Evolutionary conservation across 92 coral and sea anemone genomes (phyloP).

Genomic region (Zoanthus sociatus): DNA sequence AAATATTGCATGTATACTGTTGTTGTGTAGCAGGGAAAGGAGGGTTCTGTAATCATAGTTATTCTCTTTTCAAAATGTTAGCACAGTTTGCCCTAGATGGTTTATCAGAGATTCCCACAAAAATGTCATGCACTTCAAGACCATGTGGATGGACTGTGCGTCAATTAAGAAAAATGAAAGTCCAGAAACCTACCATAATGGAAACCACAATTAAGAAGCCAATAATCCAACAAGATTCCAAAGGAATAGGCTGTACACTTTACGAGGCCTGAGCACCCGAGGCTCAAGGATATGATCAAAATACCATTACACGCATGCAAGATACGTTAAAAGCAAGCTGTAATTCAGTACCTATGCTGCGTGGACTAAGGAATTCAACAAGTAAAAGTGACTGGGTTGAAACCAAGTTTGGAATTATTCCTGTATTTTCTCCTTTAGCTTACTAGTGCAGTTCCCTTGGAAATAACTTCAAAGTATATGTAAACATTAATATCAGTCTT

Average conservation of each 20-base stretch:
- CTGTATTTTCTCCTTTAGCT: conserved; percentile 63
- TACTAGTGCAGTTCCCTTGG: conserved; percentile 67
- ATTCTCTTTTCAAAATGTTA: conserved; percentile 65
- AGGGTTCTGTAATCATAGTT: conserved; percentile 69
- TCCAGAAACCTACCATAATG: conserved; percentile 60
- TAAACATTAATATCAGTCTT: conserved; percentile 53
- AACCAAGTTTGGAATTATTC: conserved; percentile 71
- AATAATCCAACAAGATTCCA: conserved; percentile 21
- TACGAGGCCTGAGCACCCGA: conserved; percentile 58
- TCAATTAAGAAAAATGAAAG: conserved; percentile 40
- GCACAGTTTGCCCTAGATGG: conserved; percentile 70
- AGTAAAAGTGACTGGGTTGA: conserved; percentile 60
- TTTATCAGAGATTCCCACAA: conserved; percentile 46
- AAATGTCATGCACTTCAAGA: conserved; percentile 71
- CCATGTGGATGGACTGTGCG: conserved; percentile 74
- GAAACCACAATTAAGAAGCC: conserved; percentile 66
- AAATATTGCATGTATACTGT: conserved; percentile 63
- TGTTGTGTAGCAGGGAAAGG: conserved; percentile 66
- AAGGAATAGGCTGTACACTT: conserved; percentile 55
- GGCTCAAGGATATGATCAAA: conserved; percentile 43
- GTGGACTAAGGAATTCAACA: conserved; percentile 39
- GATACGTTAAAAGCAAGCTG: conserved; percentile 35
- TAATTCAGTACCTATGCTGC: conserved; percentile 30
- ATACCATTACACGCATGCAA: conserved; percentile 47
- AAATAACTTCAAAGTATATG: conserved; percentile 66